Base-by-base conservation (phyloP, 2,113 vertebrate species). In the Columbina picui region DNA sequence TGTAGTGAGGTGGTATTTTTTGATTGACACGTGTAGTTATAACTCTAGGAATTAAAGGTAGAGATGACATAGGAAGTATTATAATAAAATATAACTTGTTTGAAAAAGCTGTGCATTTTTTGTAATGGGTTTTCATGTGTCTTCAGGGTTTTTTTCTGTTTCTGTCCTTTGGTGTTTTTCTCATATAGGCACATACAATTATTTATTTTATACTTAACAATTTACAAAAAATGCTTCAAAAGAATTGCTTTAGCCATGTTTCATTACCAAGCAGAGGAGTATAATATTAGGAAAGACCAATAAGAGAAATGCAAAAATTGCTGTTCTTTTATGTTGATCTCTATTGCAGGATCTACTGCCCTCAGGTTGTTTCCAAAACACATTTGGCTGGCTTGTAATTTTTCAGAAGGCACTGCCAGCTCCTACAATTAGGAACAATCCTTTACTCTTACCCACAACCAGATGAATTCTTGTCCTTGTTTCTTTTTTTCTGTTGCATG, bases 331-430 rank as follows among this genome's bases (percentile, higher is more conserved):
- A 19, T 6, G 4, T 30, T 36, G 7, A 9, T 79, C 8, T 76
- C 41, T n/a, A 2, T 47, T 34, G 68, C 17, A 10, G 10, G 1
- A 17, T 19, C n/a, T 45, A 16, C 41, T 43, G 50, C 0, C 2
- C 39, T 39, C 14, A 14, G 25, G 39, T 30, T 17, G 30, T 69
- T 63, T 27, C 23, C 22, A 32, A 32, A 49, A 55, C 8, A 2
- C 26, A 1, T 75, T 43, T 2, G 25, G 2, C 34, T 45, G 26
- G 10, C 41, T 75, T 27, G 18, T 26, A 26, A 29, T 63, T 81
- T 60, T 57, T 43, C 32, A 25, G 63, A 32, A 43, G 32, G 69
- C 36, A 21, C 34, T 41, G 15, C 32, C 27, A 50, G 19, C 16
- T 43, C 70, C 34, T 64, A 15, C 4, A 6, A 4, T 29, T 39